phyloP scores from a whole-genome alignment of 2,888 invertebrate species.

The Eupithecia tripunctaria region DNA sequence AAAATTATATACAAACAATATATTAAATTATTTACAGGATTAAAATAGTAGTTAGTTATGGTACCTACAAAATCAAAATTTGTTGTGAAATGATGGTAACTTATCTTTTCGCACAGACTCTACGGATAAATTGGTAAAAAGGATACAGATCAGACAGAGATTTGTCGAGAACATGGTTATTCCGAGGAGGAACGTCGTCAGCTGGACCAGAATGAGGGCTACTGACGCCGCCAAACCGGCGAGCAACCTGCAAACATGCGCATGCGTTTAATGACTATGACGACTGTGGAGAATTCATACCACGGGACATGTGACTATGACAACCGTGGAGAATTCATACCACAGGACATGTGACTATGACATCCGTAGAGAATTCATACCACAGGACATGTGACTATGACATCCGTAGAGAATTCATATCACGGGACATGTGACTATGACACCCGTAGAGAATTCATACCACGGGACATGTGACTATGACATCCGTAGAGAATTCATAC shows the following conservation, averaged over 20 bases:
- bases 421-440: neutral
- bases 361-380: too few species aligned
- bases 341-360: neutral
- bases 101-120: too few species aligned
- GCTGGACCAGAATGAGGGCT: slow-evolving; percentile 86
- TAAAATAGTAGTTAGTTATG: too few species aligned
- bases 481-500: neutral
- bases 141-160: slow-evolving; percentile 90
- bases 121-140: slow-evolving; percentile 64
- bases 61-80: too few species aligned
- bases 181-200: slow-evolving; percentile 88
- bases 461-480: neutral
- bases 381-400: neutral
- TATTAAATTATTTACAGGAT: too few species aligned
- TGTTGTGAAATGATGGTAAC: too few species aligned
- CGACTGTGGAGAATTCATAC: neutral
- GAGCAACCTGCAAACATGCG: slow-evolving; percentile 84
- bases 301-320: neutral
- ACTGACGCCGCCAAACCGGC: slow-evolving; percentile 86
- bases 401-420: too few species aligned
- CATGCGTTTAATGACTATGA: slow-evolving; percentile 18
- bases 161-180: slow-evolving; percentile 89
- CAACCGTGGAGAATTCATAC: too few species aligned
- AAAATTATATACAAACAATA: too few species aligned
- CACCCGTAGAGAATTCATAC: too few species aligned